Evolutionary conservation across 2,113 vertebrate genomes (phyloP), one percentile per base, ranked within the genome.

Genomic region (Mus pahari): DNA sequence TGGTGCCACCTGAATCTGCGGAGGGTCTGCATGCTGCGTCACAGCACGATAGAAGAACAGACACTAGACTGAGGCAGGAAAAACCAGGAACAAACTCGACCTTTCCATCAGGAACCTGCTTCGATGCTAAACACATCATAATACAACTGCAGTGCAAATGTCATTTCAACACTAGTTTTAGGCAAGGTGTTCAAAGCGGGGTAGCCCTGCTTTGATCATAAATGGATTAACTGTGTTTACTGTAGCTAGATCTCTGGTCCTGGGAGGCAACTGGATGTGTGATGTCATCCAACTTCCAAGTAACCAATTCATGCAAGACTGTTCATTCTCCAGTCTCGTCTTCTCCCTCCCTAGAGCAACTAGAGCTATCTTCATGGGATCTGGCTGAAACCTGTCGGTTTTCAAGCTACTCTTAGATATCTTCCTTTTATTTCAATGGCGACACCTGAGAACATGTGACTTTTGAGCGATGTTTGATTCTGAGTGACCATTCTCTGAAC

Each of bases 371-470:
- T 81, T n/a, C 78, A 96, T 78, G 45, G 36, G 14, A 55, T 55
- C 45, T 77, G 12, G 28, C 26, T 66, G 53, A 86, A 4, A 78
- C 74, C 84, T 82, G 20, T 12, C 55, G 31, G 0, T 10, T 71
- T 92, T 28, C 94, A 97, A 96, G 64, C 92, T 96, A 90, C 39
- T 55, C 24, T 64, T 97, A 95, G 97, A 96, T 7, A 70, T 74
- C 81, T 93, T 96, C 86, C 87, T 14, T 96, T 0, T 5, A 70
- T 97, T 97, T 96, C 62, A 89, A 81, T 95, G 97, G 82, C 1
- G 24, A 92, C 97, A 20, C 58, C 75, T 91, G 79, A 96, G 78
- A 91, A 81, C 22, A 36, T 92, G 96, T 97, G 97, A 92, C 92
- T 71, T 92, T 64, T 12, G 62, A 13, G 82, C n/a, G 89, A 60